Conservation (phyloP, 2,113 vertebrate species). For the Actenoides hombroni region DNA sequence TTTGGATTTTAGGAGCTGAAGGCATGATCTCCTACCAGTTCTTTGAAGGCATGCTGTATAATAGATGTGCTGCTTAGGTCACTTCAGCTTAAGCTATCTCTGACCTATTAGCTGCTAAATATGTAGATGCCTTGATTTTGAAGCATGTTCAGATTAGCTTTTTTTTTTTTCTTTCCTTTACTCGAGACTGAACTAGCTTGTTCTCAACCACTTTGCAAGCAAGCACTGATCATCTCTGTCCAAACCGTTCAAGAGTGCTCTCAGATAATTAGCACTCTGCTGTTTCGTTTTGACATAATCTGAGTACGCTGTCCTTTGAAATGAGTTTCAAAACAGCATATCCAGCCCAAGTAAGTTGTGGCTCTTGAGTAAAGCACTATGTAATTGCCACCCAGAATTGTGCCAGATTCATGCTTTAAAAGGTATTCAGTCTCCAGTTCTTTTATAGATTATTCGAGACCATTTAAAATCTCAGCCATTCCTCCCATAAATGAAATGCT, state of each 20-base stretch:
- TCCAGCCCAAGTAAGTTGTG: neutral
- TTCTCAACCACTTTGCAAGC: neutral
- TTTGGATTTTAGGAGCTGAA: neutral
- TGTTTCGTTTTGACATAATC: slow-evolving; percentile 34
- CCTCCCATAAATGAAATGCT: neutral
- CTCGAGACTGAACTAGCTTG: neutral
- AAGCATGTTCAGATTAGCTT: neutral
- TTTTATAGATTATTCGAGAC: neutral
- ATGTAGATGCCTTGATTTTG: neutral
- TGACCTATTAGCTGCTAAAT: neutral
- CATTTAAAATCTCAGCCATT: neutral
- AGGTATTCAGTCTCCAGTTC: neutral
- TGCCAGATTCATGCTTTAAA: neutral
- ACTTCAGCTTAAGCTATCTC: neutral
- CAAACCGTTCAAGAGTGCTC: neutral
- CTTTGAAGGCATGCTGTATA: neutral
- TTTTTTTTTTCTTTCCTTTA: neutral
- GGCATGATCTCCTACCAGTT: neutral
- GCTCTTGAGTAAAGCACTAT: neutral
- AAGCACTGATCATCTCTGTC: neutral
- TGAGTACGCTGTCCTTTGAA: neutral
- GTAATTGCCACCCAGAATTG: neutral
- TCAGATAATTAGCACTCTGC: slow-evolving; percentile 12
- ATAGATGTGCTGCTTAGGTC: neutral
- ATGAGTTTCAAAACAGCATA: neutral